A percentile compares a stretch with the other conserved stretches of the same genome.
phyloP scores from a whole-genome alignment of 2,113 vertebrate species.

The Nipponia nippon region DNA sequence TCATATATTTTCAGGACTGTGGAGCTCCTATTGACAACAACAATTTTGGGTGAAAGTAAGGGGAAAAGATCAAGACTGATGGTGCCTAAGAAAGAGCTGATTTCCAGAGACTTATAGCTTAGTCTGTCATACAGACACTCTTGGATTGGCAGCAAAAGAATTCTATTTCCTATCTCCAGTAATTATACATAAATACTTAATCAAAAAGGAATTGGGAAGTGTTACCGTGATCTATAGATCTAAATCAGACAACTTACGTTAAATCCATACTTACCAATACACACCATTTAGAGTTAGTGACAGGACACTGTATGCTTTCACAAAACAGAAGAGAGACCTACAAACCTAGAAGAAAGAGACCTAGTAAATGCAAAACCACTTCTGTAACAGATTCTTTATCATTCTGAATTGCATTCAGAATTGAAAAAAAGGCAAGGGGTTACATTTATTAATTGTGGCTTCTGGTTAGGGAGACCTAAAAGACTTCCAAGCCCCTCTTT shows the following conservation, averaged over 20 bases:
- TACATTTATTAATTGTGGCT: neutral
- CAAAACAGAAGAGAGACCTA: neutral
- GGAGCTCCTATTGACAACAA: neutral
- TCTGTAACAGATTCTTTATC: neutral
- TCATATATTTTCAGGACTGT: neutral
- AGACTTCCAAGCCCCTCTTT: neutral
- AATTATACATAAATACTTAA: neutral
- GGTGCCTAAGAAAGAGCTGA: neutral
- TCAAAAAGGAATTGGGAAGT: neutral
- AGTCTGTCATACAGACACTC: neutral
- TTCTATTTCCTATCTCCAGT: neutral
- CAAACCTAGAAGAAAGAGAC: neutral
- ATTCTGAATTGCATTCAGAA: neutral
- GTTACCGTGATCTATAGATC: neutral
- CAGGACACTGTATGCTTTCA: neutral
- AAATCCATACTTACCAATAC: neutral
- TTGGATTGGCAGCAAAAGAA: neutral
- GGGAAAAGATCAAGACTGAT: neutral
- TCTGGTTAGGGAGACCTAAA: neutral
- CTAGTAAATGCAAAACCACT: neutral
- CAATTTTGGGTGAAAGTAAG: neutral
- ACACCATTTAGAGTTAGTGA: neutral
- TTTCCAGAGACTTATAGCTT: neutral
- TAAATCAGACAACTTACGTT: neutral
- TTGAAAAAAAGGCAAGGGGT: neutral